Evolutionary conservation across 2,888 invertebrate genomes (phyloP).

Genomic region (Seira musarum): DNA sequence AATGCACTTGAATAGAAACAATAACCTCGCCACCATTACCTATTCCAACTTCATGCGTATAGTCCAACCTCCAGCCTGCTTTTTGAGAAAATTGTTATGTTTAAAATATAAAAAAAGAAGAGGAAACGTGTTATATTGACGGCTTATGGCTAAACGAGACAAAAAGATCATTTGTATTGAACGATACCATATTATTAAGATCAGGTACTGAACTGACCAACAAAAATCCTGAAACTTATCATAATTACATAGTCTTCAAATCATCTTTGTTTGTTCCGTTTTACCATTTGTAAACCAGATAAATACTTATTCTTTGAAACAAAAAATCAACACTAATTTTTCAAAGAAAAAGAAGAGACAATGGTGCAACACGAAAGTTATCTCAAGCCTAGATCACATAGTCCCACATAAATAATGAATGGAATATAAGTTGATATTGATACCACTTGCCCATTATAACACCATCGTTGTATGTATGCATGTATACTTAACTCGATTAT

Average conservation of each 20-base stretch:
- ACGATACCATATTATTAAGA: conserved; percentile 42
- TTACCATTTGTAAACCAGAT: conserved; percentile 42
- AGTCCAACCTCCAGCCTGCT: conserved; percentile 42
- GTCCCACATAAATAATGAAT: conserved; percentile 39
- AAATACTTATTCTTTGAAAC: background rate
- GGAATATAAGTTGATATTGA: background rate
- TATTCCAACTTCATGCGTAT: conserved; percentile 45
- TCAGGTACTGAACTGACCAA: conserved; percentile 43
- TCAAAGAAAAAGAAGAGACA: conserved; percentile 22
- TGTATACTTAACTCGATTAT: conserved; percentile 9
- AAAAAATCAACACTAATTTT: conserved; percentile 6
- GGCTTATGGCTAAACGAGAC: background rate
- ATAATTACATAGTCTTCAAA: conserved; percentile 12
- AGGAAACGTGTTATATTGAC: background rate
- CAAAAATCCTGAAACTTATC: conserved; percentile 31
- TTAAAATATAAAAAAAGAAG: conserved; percentile 34
- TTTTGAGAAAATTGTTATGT: conserved; percentile 28
- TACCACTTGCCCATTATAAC: background rate
- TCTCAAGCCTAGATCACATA: conserved; percentile 13
- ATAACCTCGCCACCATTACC: conserved; percentile 45
- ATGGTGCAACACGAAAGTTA: no score
- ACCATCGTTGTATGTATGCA: no score
- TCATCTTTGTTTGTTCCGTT: conserved; percentile 3
- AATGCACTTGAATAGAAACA: no score
- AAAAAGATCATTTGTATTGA: conserved; percentile 36